Conservation (phyloP, 1,140 invertebrate species). For the Halesus radiatus region DNA sequence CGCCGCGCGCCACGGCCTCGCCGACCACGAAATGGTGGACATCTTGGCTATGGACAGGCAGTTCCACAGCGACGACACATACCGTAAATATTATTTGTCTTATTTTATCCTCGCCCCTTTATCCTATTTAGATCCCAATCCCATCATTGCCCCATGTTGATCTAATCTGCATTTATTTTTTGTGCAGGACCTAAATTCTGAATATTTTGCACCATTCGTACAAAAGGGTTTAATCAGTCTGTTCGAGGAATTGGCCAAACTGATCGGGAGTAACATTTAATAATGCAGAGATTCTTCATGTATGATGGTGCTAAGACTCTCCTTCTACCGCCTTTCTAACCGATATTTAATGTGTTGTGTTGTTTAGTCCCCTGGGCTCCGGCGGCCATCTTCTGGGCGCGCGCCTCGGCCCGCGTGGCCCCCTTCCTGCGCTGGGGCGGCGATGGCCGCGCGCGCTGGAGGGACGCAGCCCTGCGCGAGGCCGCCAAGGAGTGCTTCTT, state of each 20-base stretch:
- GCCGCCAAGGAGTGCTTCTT: slow-evolving; percentile 73
- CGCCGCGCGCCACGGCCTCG: slow-evolving; percentile 79
- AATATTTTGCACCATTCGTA: too few species aligned
- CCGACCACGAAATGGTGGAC: slow-evolving; percentile 82
- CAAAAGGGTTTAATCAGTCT: too few species aligned
- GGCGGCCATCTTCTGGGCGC: slow-evolving; percentile 78
- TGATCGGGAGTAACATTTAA: too few species aligned
- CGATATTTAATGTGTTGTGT: background rate
- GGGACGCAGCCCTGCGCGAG: slow-evolving; percentile 72
- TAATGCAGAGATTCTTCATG: too few species aligned
- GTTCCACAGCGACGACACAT: slow-evolving; percentile 77
- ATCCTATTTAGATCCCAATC: too few species aligned
- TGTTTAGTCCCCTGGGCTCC: slow-evolving; percentile 74
- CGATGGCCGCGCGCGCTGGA: slow-evolving; percentile 75
- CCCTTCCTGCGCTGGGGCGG: slow-evolving; percentile 79
- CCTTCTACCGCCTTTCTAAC: background rate
- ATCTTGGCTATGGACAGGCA: slow-evolving; percentile 79
- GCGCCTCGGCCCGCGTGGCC: slow-evolving; percentile 74
- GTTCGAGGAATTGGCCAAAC: too few species aligned
- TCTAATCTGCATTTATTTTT: too few species aligned
- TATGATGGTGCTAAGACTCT: too few species aligned
- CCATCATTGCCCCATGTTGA: too few species aligned
- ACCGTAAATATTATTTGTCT: slow-evolving; percentile 68
- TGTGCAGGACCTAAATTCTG: too few species aligned
- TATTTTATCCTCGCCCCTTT: too few species aligned